Percentiles rank a stretch among this genome's conserved stretches.
phyloP scores from a whole-genome alignment of 1,140 invertebrate genomes.

The Gyrodactylus salaris region DNA sequence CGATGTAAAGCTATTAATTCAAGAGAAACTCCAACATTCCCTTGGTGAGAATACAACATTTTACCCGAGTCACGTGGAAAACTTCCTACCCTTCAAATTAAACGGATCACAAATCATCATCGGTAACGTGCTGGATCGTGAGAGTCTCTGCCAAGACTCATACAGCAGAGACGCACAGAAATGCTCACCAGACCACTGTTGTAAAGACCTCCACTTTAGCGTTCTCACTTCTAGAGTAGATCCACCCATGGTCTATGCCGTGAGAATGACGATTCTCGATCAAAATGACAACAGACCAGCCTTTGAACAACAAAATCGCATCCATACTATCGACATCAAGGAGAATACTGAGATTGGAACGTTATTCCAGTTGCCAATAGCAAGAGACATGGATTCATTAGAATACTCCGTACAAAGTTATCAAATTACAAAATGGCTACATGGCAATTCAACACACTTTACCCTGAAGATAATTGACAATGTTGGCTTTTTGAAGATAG shows the following conservation, averaged over 20 bases:
- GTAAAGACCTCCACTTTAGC: background rate
- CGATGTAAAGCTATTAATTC: background rate
- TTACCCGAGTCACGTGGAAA: background rate
- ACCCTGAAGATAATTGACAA: background rate
- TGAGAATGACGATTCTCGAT: background rate
- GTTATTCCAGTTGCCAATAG: background rate
- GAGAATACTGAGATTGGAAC: background rate
- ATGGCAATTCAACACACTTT: background rate
- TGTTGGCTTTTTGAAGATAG: background rate
- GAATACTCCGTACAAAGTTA: background rate
- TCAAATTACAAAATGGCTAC: background rate
- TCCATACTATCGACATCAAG: background rate
- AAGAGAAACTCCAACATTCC: background rate
- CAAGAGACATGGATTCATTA: background rate
- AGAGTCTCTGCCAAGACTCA: background rate
- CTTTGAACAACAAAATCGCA: background rate
- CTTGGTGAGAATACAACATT: too few relatives aligned
- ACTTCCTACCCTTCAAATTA: background rate
- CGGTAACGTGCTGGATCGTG: background rate
- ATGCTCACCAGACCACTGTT: background rate
- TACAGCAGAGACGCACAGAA: background rate
- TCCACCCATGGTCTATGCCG: background rate
- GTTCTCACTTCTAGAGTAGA: background rate
- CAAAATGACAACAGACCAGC: background rate
- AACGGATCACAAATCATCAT: background rate